Percentiles rank a stretch among this genome's conserved stretches.
Evolutionary conservation across 2,797 vertebrate species (phyloP).

Genomic region (Limnodromus scolopaceus): DNA sequence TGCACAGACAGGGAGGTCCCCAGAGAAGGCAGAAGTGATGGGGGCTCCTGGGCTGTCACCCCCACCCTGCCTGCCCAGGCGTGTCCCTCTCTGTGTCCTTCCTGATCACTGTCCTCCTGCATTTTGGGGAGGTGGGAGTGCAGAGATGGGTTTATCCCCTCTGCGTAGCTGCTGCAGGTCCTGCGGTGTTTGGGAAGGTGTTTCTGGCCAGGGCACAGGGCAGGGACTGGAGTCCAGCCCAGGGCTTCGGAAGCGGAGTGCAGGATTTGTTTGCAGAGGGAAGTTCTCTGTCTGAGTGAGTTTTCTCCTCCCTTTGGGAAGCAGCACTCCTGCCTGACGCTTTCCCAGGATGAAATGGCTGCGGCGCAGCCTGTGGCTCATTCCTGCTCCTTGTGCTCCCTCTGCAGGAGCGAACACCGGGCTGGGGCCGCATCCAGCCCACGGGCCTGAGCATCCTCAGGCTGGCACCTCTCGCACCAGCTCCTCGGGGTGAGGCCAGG

Average conservation of each 20-base stretch:
- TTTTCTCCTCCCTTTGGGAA: background rate
- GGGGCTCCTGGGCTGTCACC: background rate
- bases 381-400: slow-evolving; percentile 49
- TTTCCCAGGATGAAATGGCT: slow-evolving; percentile 1
- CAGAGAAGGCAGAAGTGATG: fast-evolving
- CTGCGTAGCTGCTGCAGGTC: fast-evolving
- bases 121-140: background rate
- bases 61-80: fast-evolving
- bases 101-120: fast-evolving
- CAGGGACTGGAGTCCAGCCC: background rate
- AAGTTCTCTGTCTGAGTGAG: background rate
- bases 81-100: background rate
- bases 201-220: background rate
- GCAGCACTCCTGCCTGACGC: background rate
- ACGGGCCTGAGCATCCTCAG: fast-evolving
- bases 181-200: fast-evolving
- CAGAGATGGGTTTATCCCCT: background rate
- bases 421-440: background rate
- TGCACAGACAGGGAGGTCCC: fast-evolving
- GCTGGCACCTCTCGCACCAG: background rate
- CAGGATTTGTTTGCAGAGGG: background rate
- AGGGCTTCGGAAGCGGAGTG: background rate
- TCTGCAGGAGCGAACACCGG: slow-evolving; percentile 20
- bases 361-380: background rate
- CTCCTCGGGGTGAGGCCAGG: background rate